phyloP scores from a whole-genome alignment of 2,113 vertebrate species.

The Chiloscyllium plagiosum region DNA sequence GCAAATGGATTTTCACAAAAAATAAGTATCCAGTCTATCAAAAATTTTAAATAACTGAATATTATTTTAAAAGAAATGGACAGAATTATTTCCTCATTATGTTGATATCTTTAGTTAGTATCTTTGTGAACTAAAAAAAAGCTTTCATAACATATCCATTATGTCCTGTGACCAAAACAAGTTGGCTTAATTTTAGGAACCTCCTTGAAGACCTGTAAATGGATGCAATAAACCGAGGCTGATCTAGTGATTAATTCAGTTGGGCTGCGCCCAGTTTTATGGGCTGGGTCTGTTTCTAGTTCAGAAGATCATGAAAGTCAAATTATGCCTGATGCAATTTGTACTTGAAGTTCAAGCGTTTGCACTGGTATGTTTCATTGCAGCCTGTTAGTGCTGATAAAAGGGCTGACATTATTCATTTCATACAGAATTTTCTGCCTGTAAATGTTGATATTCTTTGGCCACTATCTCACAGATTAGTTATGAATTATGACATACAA shows the following conservation, averaged over 20 bases:
- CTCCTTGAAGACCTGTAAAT: not conserved
- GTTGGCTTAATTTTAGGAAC: not conserved
- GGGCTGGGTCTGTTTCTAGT: not conserved
- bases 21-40: not conserved
- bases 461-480: not conserved
- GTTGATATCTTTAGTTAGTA: not conserved
- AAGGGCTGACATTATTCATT: not conserved
- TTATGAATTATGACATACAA: not conserved
- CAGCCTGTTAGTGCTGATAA: not conserved
- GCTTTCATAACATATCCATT: not conserved
- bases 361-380: not conserved
- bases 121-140: not conserved
- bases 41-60: not conserved
- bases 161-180: not conserved
- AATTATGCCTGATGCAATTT: not conserved
- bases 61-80: not conserved
- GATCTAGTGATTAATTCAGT: not conserved
- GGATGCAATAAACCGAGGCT: not conserved
- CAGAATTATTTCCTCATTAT: not conserved
- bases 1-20: not conserved
- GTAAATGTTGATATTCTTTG: not conserved
- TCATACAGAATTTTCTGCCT: not conserved
- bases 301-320: not conserved
- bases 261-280: not conserved
- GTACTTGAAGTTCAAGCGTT: not conserved